Percentiles rank a stretch among this genome's conserved stretches.
Conservation (phyloP, 37 sponge, comb jelly and placozoan genomes). For the Theonella swinhoei region DNA sequence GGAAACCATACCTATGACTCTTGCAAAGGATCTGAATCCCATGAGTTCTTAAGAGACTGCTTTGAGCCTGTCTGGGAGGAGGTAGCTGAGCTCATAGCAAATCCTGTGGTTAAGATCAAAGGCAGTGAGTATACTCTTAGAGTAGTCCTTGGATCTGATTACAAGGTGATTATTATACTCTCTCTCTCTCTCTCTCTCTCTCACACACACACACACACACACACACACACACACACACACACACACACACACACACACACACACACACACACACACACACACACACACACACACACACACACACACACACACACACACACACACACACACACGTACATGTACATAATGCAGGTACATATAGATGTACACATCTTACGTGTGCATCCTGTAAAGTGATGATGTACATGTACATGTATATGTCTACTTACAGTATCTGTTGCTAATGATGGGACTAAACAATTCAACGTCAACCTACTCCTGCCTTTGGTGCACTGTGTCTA, state of each 20-base stretch:
- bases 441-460: slow-evolving; percentile 30
- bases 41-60: neutral
- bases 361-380: neutral
- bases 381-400: no score
- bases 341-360: neutral
- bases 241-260: no score
- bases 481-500: slow-evolving; percentile 17
- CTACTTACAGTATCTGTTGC: slow-evolving; percentile 15
- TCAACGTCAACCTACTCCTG: slow-evolving; percentile 17
- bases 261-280: no score
- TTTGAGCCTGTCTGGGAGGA: neutral
- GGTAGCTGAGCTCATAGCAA: neutral
- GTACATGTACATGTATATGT: no score
- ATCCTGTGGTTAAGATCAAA: neutral
- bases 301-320: no score
- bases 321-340: no score
- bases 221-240: no score
- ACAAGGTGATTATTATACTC: slow-evolving; percentile 3
- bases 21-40: neutral
- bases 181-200: no score
- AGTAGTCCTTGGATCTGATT: neutral
- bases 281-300: no score
- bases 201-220: no score
- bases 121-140: neutral
- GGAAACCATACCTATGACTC: slow-evolving; percentile 3